phyloP scores from a whole-genome alignment of 2,113 vertebrate genomes.

The Sceloporus undulatus region DNA sequence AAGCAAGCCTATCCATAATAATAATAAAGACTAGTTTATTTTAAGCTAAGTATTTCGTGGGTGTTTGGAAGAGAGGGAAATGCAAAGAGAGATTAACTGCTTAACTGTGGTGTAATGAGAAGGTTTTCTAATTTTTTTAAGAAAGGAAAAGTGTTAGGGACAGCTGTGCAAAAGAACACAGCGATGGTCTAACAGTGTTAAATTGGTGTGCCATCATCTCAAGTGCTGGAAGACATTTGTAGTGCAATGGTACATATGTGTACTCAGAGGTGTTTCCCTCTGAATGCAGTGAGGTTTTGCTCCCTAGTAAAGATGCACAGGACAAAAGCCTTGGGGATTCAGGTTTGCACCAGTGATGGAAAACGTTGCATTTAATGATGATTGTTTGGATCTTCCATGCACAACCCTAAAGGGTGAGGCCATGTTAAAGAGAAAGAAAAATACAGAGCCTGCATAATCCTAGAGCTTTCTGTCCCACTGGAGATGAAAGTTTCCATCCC shows the following conservation, averaged over 20 bases:
- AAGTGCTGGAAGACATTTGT: constrained; percentile 41
- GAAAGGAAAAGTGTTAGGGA: background rate
- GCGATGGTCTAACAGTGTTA: constrained; percentile 14
- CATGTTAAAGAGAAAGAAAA: constrained; percentile 36
- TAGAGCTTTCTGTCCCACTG: constrained; percentile 31
- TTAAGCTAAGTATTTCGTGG: constrained; percentile 24
- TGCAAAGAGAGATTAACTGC: background rate
- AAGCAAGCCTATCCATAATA: constrained; percentile 33
- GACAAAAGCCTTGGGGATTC: constrained; percentile 57
- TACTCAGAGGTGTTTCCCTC: background rate
- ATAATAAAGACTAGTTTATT: constrained; percentile 35
- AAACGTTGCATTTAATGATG: constrained; percentile 48
- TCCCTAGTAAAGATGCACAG: background rate
- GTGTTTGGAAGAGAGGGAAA: background rate
- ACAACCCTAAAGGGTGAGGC: constrained; percentile 22
- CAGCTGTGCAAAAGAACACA: background rate
- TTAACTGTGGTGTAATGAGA: background rate
- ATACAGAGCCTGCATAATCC: background rate
- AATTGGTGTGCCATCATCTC: constrained; percentile 55
- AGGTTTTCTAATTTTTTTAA: background rate
- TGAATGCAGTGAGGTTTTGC: background rate
- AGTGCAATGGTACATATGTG: background rate
- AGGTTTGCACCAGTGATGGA: constrained; percentile 60
- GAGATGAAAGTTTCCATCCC: background rate
- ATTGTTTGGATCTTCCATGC: constrained; percentile 52